phyloP scores from a whole-genome alignment of 2,113 vertebrate genomes.

The Erythrocercus mccallii region DNA sequence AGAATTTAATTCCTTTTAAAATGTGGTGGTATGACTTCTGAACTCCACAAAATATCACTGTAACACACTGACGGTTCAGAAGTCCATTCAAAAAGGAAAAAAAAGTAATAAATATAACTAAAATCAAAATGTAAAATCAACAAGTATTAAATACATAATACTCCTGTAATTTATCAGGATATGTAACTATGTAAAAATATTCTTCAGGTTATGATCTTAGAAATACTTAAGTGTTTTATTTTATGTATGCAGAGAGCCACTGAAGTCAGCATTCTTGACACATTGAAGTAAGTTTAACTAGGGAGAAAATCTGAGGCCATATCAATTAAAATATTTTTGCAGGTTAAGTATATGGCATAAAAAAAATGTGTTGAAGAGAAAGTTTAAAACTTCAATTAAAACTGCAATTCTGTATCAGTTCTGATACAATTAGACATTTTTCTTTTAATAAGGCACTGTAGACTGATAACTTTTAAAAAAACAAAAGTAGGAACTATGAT shows the following conservation, averaged over 20 bases:
- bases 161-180: neutral
- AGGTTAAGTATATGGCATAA: neutral
- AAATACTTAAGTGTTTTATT: neutral
- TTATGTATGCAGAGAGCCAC: neutral
- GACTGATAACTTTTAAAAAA: neutral
- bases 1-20: neutral
- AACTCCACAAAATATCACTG: neutral
- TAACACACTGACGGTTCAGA: neutral
- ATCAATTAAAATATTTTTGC: neutral
- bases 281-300: neutral
- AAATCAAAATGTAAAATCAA: neutral
- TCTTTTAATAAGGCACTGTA: neutral
- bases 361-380: neutral
- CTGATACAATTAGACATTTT: neutral
- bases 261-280: neutral
- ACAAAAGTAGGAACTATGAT: neutral
- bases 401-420: neutral
- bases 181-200: neutral
- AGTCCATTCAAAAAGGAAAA: neutral
- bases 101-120: neutral
- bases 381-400: neutral
- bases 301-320: neutral
- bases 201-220: neutral
- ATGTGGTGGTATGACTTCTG: neutral
- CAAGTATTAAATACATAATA: neutral